Evolutionary conservation across 2,888 invertebrate genomes (phyloP).

Genomic region (Drosophila robusta): DNA sequence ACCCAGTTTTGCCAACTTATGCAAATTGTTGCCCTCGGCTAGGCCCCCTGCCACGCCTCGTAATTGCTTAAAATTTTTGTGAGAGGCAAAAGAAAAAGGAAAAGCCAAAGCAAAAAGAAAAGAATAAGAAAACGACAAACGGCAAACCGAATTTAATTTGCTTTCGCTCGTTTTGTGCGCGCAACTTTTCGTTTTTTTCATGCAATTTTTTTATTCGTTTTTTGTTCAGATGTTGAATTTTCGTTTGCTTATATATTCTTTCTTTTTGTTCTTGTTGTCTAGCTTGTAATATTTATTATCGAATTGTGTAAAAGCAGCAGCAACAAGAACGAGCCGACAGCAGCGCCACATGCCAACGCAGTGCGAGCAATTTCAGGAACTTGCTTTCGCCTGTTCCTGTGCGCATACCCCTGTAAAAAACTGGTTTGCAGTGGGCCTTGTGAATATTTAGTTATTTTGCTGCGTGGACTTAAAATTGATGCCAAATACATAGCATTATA

Average conservation of each 20-base stretch:
- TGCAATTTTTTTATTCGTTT: conserved; percentile 31
- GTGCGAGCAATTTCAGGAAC: conserved; percentile 68
- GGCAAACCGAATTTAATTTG: conserved; percentile 78
- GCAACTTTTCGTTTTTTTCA: conserved; percentile 63
- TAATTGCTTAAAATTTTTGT: conserved; percentile 71
- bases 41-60: conserved; percentile 35
- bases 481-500: no score
- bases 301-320: conserved; percentile 66
- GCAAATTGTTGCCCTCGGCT: conserved; percentile 66
- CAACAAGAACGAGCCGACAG: conserved; percentile 11
- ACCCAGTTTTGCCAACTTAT: conserved; percentile 54
- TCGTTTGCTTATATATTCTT: conserved; percentile 26
- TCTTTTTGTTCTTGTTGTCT: conserved; percentile 61
- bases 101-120: conserved; percentile 26
- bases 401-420: conserved; percentile 31
- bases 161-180: conserved; percentile 75
- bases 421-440: not conserved
- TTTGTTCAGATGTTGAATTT: conserved; percentile 27
- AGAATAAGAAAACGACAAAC: conserved; percentile 60
- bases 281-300: conserved; percentile 80
- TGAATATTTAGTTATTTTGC: not conserved
- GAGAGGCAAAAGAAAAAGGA: conserved; percentile 31
- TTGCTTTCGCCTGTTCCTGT: conserved; percentile 38
- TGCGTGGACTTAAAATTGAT: not conserved
- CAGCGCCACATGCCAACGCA: conserved; percentile 62